Percentiles rank a stretch among this genome's conserved stretches.
phyloP scores from a whole-genome alignment of 2,113 vertebrate genomes.

The Xerus inauris region DNA sequence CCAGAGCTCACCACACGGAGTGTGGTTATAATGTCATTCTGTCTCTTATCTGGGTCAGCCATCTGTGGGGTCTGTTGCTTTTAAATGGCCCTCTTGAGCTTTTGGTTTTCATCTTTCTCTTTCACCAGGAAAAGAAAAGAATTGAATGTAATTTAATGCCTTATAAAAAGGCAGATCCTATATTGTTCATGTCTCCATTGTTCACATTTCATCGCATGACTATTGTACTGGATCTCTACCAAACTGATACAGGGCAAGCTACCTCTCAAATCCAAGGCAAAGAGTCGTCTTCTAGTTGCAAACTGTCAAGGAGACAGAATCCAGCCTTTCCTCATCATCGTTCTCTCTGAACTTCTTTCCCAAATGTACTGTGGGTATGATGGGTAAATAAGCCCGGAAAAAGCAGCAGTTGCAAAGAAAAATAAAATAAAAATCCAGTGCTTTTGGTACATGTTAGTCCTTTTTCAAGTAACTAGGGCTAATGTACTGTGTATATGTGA shows the following conservation, averaged over 20 bases:
- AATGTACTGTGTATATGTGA: background rate
- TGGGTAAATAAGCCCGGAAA: background rate
- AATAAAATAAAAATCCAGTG: background rate
- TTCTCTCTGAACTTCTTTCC: background rate
- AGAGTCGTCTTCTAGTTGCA: background rate
- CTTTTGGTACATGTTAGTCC: background rate
- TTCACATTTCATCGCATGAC: background rate
- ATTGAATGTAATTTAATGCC: constrained; percentile 1
- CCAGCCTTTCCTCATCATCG: background rate
- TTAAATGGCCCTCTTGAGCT: constrained; percentile 33
- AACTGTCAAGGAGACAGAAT: background rate
- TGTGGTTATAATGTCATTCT: background rate
- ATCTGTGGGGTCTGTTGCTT: constrained; percentile 53
- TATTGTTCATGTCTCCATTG: background rate
- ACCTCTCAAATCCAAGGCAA: background rate
- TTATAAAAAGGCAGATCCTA: background rate
- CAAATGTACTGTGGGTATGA: background rate
- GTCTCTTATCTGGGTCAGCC: constrained; percentile 50
- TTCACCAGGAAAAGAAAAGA: constrained; percentile 35
- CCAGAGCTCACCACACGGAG: constrained; percentile 27
- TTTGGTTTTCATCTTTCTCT: constrained; percentile 60
- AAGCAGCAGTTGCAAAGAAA: background rate
- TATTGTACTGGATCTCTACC: background rate
- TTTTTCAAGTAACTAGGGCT: background rate
- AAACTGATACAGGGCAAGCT: background rate